Evolutionary conservation across 1,140 invertebrate species (phyloP).

Genomic region (Drosophila erecta): DNA sequence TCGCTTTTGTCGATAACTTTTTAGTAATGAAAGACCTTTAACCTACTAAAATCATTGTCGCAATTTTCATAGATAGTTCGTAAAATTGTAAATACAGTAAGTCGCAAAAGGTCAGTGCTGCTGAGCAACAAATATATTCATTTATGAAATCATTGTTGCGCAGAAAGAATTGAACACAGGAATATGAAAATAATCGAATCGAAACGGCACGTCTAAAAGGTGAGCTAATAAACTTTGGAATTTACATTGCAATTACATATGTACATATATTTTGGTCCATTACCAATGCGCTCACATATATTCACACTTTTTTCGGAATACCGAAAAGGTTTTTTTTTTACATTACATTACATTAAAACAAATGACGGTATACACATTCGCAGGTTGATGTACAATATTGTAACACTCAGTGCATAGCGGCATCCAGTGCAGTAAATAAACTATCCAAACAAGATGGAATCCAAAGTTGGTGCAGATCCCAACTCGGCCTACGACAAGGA

Average conservation of each 20-base stretch:
- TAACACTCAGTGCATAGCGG: not conserved
- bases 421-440: not conserved
- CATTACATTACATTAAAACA: no score
- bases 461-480: constrained; percentile 15
- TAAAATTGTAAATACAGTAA: constrained; percentile 25
- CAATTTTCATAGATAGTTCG: constrained; percentile 18
- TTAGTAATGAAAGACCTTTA: constrained; percentile 34
- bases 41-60: constrained; percentile 29
- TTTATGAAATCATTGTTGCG: not conserved
- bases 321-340: no score
- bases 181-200: constrained; percentile 5
- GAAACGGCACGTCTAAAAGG: not conserved
- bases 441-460: constrained; percentile 9
- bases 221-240: constrained; percentile 7
- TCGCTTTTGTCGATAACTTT: constrained; percentile 8
- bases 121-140: no score
- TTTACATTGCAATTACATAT: constrained; percentile 6
- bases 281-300: constrained; percentile 3
- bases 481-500: constrained; percentile 14
- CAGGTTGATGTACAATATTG: constrained; percentile 7
- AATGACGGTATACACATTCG: not conserved
- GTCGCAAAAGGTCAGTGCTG: constrained; percentile 5
- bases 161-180: not conserved
- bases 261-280: constrained; percentile 16
- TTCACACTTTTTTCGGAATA: not conserved